A percentile compares a stretch with the other conserved stretches of the same genome.
These are phyloP conservation scores for Dione vanillae DNA, from an alignment of 2,888 invertebrate genomes.

Conservation along the genomic window DNA sequence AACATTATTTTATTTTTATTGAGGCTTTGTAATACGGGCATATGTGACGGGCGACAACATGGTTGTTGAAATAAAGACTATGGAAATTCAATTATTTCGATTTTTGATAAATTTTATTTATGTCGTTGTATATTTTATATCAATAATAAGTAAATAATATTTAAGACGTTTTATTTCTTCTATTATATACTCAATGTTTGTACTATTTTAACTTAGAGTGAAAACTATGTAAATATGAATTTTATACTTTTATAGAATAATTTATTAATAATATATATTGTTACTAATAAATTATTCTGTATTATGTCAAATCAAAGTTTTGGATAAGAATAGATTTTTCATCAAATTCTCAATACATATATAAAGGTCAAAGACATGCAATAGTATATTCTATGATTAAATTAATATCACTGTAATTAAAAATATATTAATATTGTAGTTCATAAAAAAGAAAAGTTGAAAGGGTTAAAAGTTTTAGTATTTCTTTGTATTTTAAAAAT, in stretches of 20 bases:
- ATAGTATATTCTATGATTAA: not conserved
- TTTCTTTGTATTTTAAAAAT: conserved; percentile 1
- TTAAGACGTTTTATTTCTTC: not conserved
- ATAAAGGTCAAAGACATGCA: not conserved
- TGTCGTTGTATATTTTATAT: not conserved
- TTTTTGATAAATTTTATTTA: conserved; percentile 1
- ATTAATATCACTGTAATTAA: not conserved
- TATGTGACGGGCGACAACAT: not conserved
- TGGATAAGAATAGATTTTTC: not conserved
- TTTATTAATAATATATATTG: not conserved
- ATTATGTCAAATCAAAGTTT: not conserved
- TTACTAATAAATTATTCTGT: too few species aligned
- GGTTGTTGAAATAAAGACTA: conserved; percentile 12
- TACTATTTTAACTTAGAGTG: not conserved
- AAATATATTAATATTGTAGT: not conserved
- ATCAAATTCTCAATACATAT: not conserved
- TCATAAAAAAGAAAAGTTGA: not conserved
- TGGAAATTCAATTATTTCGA: not conserved
- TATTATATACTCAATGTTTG: not conserved
- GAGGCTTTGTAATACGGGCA: not conserved
- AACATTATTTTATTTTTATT: not conserved
- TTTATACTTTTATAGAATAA: not conserved
- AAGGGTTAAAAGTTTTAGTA: not conserved
- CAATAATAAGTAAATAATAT: not conserved
- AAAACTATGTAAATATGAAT: not conserved